A percentile compares a stretch with the other conserved stretches of the same genome.
Evolutionary conservation across 1,140 invertebrate genomes (phyloP).

Genomic region (Aphelinus atriplicis): DNA sequence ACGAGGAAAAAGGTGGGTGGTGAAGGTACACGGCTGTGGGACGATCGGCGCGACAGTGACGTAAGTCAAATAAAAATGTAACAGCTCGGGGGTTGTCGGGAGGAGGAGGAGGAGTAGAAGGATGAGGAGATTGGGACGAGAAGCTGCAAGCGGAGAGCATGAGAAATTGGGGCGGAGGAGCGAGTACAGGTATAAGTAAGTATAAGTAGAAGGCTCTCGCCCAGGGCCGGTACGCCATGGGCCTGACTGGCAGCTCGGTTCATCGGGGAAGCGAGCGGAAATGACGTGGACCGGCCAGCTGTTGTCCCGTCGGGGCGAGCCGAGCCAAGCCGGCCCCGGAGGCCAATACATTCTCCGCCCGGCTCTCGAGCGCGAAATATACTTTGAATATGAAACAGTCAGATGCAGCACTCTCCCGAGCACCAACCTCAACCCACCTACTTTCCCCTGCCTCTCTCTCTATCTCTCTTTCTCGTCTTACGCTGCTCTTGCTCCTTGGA

Average conservation of each 20-base stretch:
- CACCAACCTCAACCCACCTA: too few species aligned
- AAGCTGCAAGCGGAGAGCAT: too few species aligned
- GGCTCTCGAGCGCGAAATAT: constrained; percentile 52
- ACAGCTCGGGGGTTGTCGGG: neutral
- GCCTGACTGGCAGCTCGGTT: constrained; percentile 65
- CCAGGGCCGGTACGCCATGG: constrained; percentile 41
- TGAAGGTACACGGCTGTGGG: too few species aligned
- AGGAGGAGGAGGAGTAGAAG: neutral
- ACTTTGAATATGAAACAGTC: constrained; percentile 67
- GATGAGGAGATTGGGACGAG: neutral
- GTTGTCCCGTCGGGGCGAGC: constrained; percentile 49
- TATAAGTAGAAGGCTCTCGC: constrained; percentile 12
- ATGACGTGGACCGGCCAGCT: constrained; percentile 60
- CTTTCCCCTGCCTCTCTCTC: neutral
- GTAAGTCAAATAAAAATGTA: too few species aligned
- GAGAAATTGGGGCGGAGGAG: neutral
- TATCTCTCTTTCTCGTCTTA: neutral
- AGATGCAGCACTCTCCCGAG: constrained; percentile 50
- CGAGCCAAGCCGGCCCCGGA: constrained; percentile 1
- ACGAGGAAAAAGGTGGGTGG: too few species aligned
- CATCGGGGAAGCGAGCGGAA: constrained; percentile 66
- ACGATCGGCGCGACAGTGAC: too few species aligned
- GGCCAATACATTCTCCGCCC: constrained; percentile 56
- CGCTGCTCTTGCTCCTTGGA: constrained; percentile 2
- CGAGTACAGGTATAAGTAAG: constrained; percentile 55